Evolutionary conservation across 2,797 vertebrate species (phyloP), one percentile per base, ranked within the genome.

Genomic region (Falco cherrug): DNA sequence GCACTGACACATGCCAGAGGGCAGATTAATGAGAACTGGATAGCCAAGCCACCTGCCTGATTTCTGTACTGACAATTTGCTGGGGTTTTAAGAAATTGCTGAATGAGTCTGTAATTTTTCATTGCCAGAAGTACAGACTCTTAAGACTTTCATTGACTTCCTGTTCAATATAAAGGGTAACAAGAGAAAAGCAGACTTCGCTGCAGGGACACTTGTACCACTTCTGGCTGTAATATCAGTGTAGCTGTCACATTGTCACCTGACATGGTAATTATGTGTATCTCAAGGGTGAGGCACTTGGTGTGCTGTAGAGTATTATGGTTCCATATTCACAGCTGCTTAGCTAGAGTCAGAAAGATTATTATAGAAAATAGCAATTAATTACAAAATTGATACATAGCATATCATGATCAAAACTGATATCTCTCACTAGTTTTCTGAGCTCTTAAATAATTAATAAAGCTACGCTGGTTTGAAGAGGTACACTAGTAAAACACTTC

Each of bases 71-170:
- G 87, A 87, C 74, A 59, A 64, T 92, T 90, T 90, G 41, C 43
- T 20, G 54, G 85, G 61, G 43, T 70, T 88, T 39, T 35, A 91
- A 91, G 95, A 94, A 96, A 71, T 35, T 85, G 68, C 59, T 89
- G 85, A 93, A 84, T 16, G 25, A 91, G 51, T 82, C 48, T 43
- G 71, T 94, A 87, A 73, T 93, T 95, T 89, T 97, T 96, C 87
- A 68, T 79, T 75, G 81, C 48, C 53, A 68, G 51, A 70, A 69
- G 31, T 61, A 26, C 17, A 24, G 8, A 39, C 41, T 33, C 47
- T 76, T 56, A 76, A 76, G 22, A 53, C 13, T 87, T 93, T 29
- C 45, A 57, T 85, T 68, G 48, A 5, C 10, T 68, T 91, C 31
- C 57, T 87, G 56, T 70, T 77, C 68, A 67, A 54, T 68, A 60